Percentiles rank a stretch among this genome's conserved stretches.
Evolutionary conservation across 2,888 invertebrate species (phyloP).

Genomic region (Tenodera sinensis): DNA sequence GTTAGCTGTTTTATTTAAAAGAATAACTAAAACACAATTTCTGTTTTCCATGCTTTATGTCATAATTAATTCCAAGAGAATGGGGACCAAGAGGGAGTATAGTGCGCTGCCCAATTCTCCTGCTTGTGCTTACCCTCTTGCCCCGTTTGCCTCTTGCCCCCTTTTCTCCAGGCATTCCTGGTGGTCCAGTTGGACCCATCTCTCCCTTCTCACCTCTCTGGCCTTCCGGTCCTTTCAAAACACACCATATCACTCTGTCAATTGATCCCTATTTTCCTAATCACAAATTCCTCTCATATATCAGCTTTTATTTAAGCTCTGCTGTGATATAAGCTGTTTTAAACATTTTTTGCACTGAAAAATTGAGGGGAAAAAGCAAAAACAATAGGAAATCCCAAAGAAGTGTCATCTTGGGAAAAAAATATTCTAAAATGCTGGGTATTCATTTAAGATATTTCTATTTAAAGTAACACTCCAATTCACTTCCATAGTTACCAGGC

Average conservation of each 20-base stretch:
- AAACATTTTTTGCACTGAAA: not conserved
- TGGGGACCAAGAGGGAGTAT: not conserved
- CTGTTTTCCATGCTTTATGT: not conserved
- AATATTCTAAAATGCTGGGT: not conserved
- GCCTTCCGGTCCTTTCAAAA: constrained; percentile 54
- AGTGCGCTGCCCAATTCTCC: constrained; percentile 36
- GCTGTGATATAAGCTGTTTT: not conserved
- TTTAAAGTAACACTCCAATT: not conserved
- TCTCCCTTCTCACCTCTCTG: constrained; percentile 76
- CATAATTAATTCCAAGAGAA: not conserved
- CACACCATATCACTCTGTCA: constrained; percentile 5
- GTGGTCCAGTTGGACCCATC: constrained; percentile 69
- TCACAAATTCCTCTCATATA: not conserved
- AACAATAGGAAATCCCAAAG: not conserved
- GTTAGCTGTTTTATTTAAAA: not conserved
- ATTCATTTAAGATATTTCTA: not conserved
- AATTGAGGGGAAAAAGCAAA: not conserved
- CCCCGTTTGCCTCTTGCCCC: constrained; percentile 89
- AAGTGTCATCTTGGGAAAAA: not conserved
- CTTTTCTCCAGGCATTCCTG: constrained; percentile 79
- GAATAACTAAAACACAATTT: not conserved
- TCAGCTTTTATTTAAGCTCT: not conserved
- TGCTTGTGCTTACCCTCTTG: constrained; percentile 74
- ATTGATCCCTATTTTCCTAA: constrained; percentile 8
- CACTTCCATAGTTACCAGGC: constrained; percentile 25